These are phyloP conservation scores for Reticulitermes speratus DNA, from an alignment of 1,140 invertebrate species.

Conservation along the genomic window DNA sequence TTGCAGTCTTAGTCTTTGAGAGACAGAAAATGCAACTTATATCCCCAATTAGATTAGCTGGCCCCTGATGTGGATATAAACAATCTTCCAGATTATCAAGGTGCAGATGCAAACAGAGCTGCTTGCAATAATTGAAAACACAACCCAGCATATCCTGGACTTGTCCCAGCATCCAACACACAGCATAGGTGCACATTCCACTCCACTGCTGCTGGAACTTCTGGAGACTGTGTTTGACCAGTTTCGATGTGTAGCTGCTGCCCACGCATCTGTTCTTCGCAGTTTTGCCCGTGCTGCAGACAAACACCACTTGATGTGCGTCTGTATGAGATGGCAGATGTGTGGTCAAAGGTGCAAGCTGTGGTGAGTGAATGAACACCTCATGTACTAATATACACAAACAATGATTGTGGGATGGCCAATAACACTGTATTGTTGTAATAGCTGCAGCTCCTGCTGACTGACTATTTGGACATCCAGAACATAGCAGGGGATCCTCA, in stretches of 20 bases:
- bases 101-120: conserved; percentile 79
- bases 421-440: conserved; percentile 37
- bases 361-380: conserved; percentile 58
- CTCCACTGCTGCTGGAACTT: conserved; percentile 52
- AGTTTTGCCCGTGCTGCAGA: conserved; percentile 59
- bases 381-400: neutral
- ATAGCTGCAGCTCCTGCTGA: conserved; percentile 74
- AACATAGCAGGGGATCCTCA: conserved; percentile 62
- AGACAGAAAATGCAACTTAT: neutral
- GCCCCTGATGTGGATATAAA: no score
- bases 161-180: conserved; percentile 34
- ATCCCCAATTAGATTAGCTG: no score
- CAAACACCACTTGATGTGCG: conserved; percentile 56
- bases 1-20: neutral
- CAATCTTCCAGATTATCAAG: conserved; percentile 66
- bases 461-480: conserved; percentile 81
- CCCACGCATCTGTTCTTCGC: conserved; percentile 63
- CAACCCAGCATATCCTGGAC: conserved; percentile 72
- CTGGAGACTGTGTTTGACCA: conserved; percentile 69
- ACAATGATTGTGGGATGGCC: no score
- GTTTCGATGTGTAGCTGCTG: conserved; percentile 68
- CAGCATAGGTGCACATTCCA: neutral
- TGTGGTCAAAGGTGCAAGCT: conserved; percentile 86
- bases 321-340: conserved; percentile 76
- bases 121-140: conserved; percentile 70